Conservation (phyloP, 1,140 invertebrate species). For the Saccostrea glomerata region DNA sequence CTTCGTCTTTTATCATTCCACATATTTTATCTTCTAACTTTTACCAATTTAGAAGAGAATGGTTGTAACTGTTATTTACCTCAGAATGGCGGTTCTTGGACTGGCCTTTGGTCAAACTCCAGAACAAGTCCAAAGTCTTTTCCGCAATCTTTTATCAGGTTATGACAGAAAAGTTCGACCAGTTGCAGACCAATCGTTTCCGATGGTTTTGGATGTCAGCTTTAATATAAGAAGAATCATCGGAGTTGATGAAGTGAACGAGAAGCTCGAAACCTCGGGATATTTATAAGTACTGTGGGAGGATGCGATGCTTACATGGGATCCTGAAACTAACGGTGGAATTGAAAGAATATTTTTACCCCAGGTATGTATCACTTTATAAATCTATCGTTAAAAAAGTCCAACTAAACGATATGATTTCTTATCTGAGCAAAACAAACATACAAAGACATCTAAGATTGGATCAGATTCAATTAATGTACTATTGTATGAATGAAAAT, state of each 20-base stretch:
- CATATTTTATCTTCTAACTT: too few species aligned
- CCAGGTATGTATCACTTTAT: background rate
- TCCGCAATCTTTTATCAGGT: background rate
- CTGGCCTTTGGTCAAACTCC: slow-evolving; percentile 14
- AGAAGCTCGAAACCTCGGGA: slow-evolving; percentile 46
- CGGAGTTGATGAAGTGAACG: slow-evolving; percentile 49
- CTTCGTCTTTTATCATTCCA: too few species aligned
- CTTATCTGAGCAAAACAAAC: too few species aligned
- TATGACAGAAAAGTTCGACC: slow-evolving; percentile 55
- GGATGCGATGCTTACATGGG: slow-evolving; percentile 52
- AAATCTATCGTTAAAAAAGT: too few species aligned
- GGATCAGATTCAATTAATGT: too few species aligned
- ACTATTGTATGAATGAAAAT: too few species aligned
- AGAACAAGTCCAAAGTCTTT: background rate
- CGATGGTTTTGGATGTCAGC: slow-evolving; percentile 42
- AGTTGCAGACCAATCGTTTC: slow-evolving; percentile 32
- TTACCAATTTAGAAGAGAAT: background rate
- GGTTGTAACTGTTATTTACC: background rate
- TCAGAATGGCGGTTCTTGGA: background rate
- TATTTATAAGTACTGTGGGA: slow-evolving; percentile 45
- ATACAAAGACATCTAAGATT: too few species aligned
- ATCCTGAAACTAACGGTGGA: slow-evolving; percentile 42
- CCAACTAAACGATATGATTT: too few species aligned
- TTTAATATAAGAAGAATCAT: slow-evolving; percentile 47
- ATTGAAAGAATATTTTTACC: background rate